Conservation (phyloP, 2,113 vertebrate genomes). For the Telmatochromis sp. region DNA sequence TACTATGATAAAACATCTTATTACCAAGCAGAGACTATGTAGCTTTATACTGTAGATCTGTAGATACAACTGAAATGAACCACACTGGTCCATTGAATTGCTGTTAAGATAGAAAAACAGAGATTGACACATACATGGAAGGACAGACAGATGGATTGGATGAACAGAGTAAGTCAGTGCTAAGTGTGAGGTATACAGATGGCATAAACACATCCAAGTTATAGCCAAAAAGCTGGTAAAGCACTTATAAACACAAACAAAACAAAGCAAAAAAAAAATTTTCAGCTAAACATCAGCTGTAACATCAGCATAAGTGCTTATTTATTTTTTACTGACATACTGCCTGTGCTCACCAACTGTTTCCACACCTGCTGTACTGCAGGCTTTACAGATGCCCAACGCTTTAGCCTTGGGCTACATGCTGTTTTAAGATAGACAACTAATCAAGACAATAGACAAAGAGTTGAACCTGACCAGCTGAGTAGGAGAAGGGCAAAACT, state of each 20-base stretch:
- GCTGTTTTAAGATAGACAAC: background rate
- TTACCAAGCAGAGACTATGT: background rate
- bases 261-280: background rate
- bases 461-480: background rate
- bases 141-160: background rate
- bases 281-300: background rate
- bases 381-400: background rate
- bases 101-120: background rate
- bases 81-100: background rate
- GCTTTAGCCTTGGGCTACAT: background rate
- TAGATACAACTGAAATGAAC: background rate
- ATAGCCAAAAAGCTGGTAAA: background rate
- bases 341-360: background rate
- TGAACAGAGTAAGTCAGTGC: background rate
- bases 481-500: background rate
- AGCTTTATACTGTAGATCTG: background rate
- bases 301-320: background rate
- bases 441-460: constrained; percentile 1
- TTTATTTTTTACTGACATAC: background rate
- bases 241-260: background rate
- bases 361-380: background rate
- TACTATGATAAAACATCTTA: background rate
- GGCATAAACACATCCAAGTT: background rate
- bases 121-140: background rate
- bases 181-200: background rate